phyloP scores from a whole-genome alignment of 2,888 invertebrate genomes.

The Podotricha telesiphe region DNA sequence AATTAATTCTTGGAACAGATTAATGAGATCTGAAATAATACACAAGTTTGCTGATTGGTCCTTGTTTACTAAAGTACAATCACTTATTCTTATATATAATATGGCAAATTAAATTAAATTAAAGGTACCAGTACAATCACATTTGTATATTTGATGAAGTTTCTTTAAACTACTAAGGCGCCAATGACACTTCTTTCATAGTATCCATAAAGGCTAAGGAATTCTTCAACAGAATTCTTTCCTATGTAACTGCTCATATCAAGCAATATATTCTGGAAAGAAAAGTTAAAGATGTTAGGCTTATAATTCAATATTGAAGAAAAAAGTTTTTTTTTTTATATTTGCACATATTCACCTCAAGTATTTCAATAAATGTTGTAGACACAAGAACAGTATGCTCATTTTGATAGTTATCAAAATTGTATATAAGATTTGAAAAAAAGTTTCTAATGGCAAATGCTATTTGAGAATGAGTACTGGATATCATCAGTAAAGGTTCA shows the following conservation, averaged over 20 bases:
- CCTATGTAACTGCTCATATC: conserved; percentile 14
- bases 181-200: conserved; percentile 58
- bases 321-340: not conserved
- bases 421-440: conserved; percentile 59
- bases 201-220: conserved; percentile 53
- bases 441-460: conserved; percentile 62
- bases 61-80: not conserved
- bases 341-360: conserved; percentile 58
- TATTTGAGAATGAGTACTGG: conserved; percentile 53
- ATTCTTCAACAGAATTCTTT: conserved; percentile 47
- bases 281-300: conserved; percentile 25
- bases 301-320: no score
- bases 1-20: not conserved
- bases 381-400: conserved; percentile 55
- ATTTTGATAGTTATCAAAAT: conserved; percentile 47
- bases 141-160: not conserved
- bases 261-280: conserved; percentile 15
- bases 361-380: conserved; percentile 39
- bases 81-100: not conserved
- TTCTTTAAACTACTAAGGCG: conserved; percentile 21
- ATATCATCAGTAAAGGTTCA: conserved; percentile 55
- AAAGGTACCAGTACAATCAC: not conserved
- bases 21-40: not conserved
- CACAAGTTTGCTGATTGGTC: not conserved
- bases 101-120: not conserved